phyloP scores from a whole-genome alignment of 2,888 invertebrate genomes.

The Brachyopa scutellaris region DNA sequence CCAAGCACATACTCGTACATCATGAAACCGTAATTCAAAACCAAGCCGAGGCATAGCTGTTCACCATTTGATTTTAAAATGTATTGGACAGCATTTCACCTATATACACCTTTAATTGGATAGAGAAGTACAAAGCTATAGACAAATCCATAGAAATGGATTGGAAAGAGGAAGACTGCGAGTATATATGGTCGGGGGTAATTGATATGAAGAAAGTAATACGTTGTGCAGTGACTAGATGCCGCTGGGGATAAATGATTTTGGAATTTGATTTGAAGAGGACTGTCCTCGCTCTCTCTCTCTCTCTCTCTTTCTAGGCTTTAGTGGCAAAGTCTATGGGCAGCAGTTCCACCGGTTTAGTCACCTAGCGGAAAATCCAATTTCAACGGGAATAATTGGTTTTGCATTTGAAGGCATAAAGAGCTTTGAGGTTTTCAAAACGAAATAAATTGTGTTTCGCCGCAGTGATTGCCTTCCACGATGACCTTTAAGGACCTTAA shows the following conservation, averaged over 20 bases:
- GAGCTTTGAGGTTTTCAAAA: too few species aligned
- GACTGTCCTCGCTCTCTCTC: too few species aligned
- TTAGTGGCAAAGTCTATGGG: too few species aligned
- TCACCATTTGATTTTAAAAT: conserved; percentile 8
- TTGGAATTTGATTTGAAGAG: background rate
- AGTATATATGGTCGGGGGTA: too few species aligned
- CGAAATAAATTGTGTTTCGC: too few species aligned
- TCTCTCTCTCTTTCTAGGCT: too few species aligned
- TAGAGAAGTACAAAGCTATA: background rate
- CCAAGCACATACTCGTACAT: background rate
- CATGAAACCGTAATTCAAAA: conserved; percentile 26
- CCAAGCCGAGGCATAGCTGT: background rate
- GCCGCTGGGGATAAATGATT: background rate
- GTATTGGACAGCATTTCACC: conserved; percentile 8
- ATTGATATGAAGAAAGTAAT: conserved; percentile 7
- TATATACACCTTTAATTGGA: background rate
- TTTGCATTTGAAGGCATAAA: too few species aligned
- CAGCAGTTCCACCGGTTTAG: too few species aligned
- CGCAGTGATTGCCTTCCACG: too few species aligned
- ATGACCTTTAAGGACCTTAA: too few species aligned
- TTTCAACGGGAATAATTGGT: too few species aligned
- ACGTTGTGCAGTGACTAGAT: background rate
- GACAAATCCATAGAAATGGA: background rate
- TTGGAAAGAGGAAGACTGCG: background rate
- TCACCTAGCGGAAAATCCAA: too few species aligned